Conservation (phyloP, 2,113 vertebrate species). For the Scatophagus argus region DNA sequence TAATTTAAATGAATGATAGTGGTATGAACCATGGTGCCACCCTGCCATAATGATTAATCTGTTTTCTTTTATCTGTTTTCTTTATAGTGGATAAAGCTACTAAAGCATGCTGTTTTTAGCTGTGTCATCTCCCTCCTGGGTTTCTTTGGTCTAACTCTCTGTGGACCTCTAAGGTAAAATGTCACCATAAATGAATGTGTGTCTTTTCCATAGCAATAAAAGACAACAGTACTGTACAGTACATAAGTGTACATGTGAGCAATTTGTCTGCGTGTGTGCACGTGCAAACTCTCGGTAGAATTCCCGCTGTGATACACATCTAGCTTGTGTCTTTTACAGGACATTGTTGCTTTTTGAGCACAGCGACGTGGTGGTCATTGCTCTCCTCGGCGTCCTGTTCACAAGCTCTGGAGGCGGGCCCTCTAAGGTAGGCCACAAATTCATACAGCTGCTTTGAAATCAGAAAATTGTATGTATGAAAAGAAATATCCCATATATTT, state of each 20-base stretch:
- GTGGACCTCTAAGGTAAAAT: slow-evolving; percentile 95
- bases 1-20: not conserved
- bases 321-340: slow-evolving; percentile 77
- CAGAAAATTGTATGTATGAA: not conserved
- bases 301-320: not conserved
- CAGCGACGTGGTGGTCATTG: slow-evolving; percentile 93
- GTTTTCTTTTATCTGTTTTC: slow-evolving; percentile 43
- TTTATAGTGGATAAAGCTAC: slow-evolving; percentile 95
- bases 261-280: not conserved
- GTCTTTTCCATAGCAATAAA: not conserved
- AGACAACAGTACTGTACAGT: not conserved
- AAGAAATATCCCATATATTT: not conserved
- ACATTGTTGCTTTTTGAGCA: slow-evolving; percentile 95
- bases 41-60: not conserved
- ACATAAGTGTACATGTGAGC: not conserved
- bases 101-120: slow-evolving; percentile 94
- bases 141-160: slow-evolving; percentile 98
- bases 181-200: not conserved
- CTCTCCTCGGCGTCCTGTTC: slow-evolving; percentile 95
- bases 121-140: slow-evolving; percentile 96
- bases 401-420: slow-evolving; percentile 94
- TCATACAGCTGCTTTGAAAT: not conserved
- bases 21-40: not conserved
- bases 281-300: not conserved
- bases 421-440: slow-evolving; percentile 87